A percentile compares a stretch with the other conserved stretches of the same genome.
These are phyloP conservation scores for Hepsetus odoe DNA, from an alignment of 2,113 vertebrate species.

Conservation along the genomic window DNA sequence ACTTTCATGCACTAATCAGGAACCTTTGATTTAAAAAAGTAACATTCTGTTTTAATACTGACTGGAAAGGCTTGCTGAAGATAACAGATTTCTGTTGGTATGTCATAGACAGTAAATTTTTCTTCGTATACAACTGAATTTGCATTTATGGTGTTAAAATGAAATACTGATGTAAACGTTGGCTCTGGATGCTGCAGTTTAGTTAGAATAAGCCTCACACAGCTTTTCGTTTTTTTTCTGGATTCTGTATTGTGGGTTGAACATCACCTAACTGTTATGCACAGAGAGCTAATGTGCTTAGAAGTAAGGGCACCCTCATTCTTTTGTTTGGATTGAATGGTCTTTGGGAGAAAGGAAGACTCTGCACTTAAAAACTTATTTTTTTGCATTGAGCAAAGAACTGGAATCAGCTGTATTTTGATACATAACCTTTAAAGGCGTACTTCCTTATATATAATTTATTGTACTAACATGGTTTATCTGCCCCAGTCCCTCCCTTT, in stretches of 20 bases:
- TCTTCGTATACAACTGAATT: no score
- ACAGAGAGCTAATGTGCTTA: neutral
- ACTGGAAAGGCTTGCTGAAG: no score
- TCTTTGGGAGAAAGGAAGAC: neutral
- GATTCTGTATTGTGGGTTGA: neutral
- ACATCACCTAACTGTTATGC: neutral
- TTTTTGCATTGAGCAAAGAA: neutral
- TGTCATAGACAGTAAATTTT: no score
- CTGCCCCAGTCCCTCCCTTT: slow-evolving; percentile 7
- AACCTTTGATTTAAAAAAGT: no score
- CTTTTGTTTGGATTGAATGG: neutral
- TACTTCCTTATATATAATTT: neutral
- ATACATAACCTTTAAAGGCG: neutral
- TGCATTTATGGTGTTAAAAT: neutral
- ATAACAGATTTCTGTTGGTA: no score
- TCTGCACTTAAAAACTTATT: neutral
- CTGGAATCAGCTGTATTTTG: neutral
- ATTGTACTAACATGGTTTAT: neutral
- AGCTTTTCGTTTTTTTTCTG: neutral
- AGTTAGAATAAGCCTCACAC: neutral
- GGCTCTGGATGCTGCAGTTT: neutral
- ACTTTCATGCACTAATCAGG: no score
- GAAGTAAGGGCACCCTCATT: neutral
- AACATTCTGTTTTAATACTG: no score
- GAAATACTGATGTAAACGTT: neutral